Percentiles rank a stretch among this genome's conserved stretches.
These are phyloP conservation scores for Eretmocerus hayati DNA, from an alignment of 2,888 invertebrate species.

Conservation along the genomic window DNA sequence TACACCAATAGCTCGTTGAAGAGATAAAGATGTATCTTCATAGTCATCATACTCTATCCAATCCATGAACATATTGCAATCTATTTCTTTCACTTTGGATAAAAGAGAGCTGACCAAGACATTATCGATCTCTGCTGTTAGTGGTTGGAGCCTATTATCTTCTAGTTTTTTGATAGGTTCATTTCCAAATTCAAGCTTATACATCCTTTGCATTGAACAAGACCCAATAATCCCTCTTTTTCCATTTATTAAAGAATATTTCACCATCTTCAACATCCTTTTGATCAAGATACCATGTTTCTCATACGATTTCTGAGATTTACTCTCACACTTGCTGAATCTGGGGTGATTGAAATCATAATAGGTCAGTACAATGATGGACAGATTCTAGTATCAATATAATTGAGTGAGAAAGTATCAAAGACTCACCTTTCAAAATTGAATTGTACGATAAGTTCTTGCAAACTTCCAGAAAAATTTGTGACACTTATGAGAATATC, in stretches of 20 bases:
- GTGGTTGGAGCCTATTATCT: slow-evolving; percentile 13
- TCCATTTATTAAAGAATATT: slow-evolving; percentile 24
- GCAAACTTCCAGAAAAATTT: slow-evolving; percentile 26
- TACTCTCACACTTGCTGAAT: too few relatives aligned
- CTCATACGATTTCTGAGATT: slow-evolving; percentile 22
- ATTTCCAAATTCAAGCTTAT: slow-evolving; percentile 34
- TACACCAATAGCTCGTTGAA: slow-evolving; percentile 37
- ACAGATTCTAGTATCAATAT: background rate
- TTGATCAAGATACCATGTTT: slow-evolving; percentile 33
- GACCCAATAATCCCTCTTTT: slow-evolving; percentile 3
- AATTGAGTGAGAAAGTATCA: background rate
- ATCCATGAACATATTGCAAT: slow-evolving; percentile 33
- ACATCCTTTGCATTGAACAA: slow-evolving; percentile 25
- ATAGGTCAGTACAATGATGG: too few relatives aligned
- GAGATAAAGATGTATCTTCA: slow-evolving; percentile 28
- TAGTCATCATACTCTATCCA: slow-evolving; percentile 37
- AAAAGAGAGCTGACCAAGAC: slow-evolving; percentile 30
- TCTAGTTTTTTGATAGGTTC: slow-evolving; percentile 23
- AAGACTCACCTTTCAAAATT: slow-evolving; percentile 21
- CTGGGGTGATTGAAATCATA: too few relatives aligned
- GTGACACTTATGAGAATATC: slow-evolving; percentile 24
- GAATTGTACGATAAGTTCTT: slow-evolving; percentile 32
- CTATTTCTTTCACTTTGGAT: slow-evolving; percentile 33
- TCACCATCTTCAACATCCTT: slow-evolving; percentile 26
- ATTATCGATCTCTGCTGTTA: slow-evolving; percentile 25